Base-by-base conservation (phyloP, 2,888 invertebrate species). In the Rhaphigaster nebulosa region DNA sequence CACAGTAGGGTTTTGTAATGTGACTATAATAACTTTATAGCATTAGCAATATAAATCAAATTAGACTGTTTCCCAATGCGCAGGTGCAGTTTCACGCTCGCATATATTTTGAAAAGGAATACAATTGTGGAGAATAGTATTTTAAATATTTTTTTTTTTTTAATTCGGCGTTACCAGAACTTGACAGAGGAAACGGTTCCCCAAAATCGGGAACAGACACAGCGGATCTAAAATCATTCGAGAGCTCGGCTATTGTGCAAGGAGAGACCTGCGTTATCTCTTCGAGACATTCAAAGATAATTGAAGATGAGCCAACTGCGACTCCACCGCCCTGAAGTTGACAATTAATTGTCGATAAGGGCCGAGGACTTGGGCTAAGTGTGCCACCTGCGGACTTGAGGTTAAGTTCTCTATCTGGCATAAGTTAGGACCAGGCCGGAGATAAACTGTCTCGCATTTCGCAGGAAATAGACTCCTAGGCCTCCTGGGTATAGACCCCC, bases 311-410 rank as follows among this genome's bases (percentile, higher is more conserved):
- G 70, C 70, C 70, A 76, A 76, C 70, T 76, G 70, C 38, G 84
- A 84, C 84, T 50, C 84, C 45, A 45, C 45, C 41, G 45, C 45
- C 45, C 84, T 84, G 84, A 50, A 84, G 45, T 50, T 84, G 84
- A 84, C 84, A 84, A 84, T 84, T 84, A 84, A 84, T 84, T 50
- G 84, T 84, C 84, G 84, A 84, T 84, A 84, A 84, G 84, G 45
- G 84, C 84, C 45, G 84, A 84, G 84, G 84, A 84, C 84, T 84
- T 84, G 23, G 84, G 45, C 84, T 45, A 84, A 84, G 84, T 84
- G 84, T 84, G 84, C 84, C 84, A 84, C 84, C 84, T 84, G 84
- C 84, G 41, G 84, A 50, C 84, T 84, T 50, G 45, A 84, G 84
- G 45, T 84, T 84, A 45, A 84, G 15, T 84, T 84, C 84, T 84